Conservation (phyloP, 2,888 invertebrate species). For the Conomelus anceps region DNA sequence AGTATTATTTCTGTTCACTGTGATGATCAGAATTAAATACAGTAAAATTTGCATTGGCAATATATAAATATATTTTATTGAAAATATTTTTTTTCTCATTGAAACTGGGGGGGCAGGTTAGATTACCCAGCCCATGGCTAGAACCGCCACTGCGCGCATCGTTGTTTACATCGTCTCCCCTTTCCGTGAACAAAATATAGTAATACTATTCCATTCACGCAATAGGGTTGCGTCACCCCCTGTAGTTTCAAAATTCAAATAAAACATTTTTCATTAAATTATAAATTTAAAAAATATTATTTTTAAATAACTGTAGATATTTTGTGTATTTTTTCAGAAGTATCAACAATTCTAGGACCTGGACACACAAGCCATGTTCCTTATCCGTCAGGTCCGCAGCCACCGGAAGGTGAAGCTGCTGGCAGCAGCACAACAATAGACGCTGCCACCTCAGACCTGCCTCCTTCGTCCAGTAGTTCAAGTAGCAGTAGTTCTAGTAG, state of each 20-base stretch:
- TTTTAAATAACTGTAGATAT: too few relatives aligned
- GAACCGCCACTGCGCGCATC: too few relatives aligned
- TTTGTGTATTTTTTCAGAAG: not conserved
- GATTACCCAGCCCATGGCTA: too few relatives aligned
- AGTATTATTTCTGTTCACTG: too few relatives aligned
- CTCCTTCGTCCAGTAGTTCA: not conserved
- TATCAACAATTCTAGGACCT: not conserved
- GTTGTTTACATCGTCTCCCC: too few relatives aligned
- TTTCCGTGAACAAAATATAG: too few relatives aligned
- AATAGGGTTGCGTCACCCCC: not conserved
- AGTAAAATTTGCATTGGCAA: too few relatives aligned
- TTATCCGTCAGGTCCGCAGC: not conserved
- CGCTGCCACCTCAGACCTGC: not conserved
- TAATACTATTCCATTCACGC: not conserved
- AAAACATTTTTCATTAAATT: not conserved
- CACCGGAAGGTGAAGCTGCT: not conserved
- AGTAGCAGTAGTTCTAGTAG: not conserved
- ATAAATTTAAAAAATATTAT: too few relatives aligned
- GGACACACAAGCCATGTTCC: not conserved
- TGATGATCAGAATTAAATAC: too few relatives aligned
- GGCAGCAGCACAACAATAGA: constrained; percentile 3
- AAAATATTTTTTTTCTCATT: too few relatives aligned
- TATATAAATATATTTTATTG: too few relatives aligned
- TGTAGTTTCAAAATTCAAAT: not conserved
- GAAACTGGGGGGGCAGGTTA: too few relatives aligned